Evolutionary conservation across 2,113 vertebrate species (phyloP), one percentile per base, ranked within the genome.

Genomic region (Pseudopipra pipra): DNA sequence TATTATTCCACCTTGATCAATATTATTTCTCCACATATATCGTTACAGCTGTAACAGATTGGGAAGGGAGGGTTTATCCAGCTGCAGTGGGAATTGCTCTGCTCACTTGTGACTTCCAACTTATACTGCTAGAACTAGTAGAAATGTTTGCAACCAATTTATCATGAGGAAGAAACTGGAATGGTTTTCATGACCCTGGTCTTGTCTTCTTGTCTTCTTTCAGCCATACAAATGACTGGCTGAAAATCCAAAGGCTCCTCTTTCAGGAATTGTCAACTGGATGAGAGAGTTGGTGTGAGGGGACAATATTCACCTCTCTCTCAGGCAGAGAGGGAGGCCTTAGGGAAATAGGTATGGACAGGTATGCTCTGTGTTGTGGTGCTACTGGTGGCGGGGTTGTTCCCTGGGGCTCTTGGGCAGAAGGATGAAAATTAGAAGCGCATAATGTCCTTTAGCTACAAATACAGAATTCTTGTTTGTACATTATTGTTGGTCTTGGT

Each of bases 1-100:
- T 97, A 92, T 97, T 97, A 96, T 97, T 96, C 95, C 73, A 95
- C 86, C 84, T 97, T 95, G 92, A 97, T 96, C 95, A 92, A 91
- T 93, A 31, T 94, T 90, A 71, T 97, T 97, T 93, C 67, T 95
- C 74, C 22, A 58, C 3, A 3, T 91, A 20, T 37, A 33, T 94
- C 70, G 72, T 93, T 95, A 83, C 70, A 89, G 66, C 90, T 95
- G 84, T 77, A 95, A 76, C 85, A 97, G 92, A 88, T 92, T 96
- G 88, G 79, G 63, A 77, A 58, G 73, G 78, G 86, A 84, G 51
- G 89, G 55, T 67, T 84, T 58, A 84, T 90, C 65, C 93, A 94
- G 30, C 71, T 96, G 87, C 70, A 51, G 31, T 47, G 93, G 93
- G 84, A 97, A 97, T 97, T 94, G 66, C 28, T 91, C 39, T 83